Conservation (phyloP, 2,888 invertebrate genomes). For the Drosophila mimetica region DNA sequence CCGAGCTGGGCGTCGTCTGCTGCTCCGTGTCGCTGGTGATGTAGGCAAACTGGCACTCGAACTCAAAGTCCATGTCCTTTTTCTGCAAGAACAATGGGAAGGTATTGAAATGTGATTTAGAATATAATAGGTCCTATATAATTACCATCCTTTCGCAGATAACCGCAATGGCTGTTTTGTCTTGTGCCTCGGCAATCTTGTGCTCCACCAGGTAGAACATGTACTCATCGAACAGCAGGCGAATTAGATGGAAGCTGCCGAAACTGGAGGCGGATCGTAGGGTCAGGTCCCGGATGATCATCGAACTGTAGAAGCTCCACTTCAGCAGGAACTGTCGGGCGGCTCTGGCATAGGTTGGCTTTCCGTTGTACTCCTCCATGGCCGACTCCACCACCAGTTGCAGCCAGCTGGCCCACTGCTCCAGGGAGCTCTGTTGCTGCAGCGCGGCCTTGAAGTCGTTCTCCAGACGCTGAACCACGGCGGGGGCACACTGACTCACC, state of each 20-base stretch:
- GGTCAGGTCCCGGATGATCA: slow-evolving; percentile 98
- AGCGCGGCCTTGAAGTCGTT: slow-evolving; percentile 96
- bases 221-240: slow-evolving; percentile 99
- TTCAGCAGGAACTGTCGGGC: slow-evolving; percentile 97
- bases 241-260: slow-evolving; percentile 99
- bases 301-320: slow-evolving; percentile 99
- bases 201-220: slow-evolving; percentile 99
- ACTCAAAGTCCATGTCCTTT: slow-evolving; percentile 82
- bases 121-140: neutral
- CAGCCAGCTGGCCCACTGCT: slow-evolving; percentile 99
- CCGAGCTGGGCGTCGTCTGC: slow-evolving; percentile 51
- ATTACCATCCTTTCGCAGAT: slow-evolving; percentile 87
- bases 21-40: slow-evolving; percentile 73
- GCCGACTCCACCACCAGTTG: slow-evolving; percentile 96
- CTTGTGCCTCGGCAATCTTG: slow-evolving; percentile 95
- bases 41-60: slow-evolving; percentile 83
- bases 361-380: slow-evolving; percentile 94
- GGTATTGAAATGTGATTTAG: neutral
- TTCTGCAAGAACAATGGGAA: slow-evolving; percentile 55
- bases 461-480: slow-evolving; percentile 92
- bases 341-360: slow-evolving; percentile 92
- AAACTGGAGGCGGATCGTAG: slow-evolving; percentile 98
- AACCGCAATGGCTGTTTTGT: slow-evolving; percentile 97
- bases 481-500: slow-evolving; percentile 98
- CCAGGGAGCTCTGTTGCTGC: slow-evolving; percentile 96